Evolutionary conservation across 2,113 vertebrate genomes (phyloP).

Genomic region (Todiramphus saurophagus): DNA sequence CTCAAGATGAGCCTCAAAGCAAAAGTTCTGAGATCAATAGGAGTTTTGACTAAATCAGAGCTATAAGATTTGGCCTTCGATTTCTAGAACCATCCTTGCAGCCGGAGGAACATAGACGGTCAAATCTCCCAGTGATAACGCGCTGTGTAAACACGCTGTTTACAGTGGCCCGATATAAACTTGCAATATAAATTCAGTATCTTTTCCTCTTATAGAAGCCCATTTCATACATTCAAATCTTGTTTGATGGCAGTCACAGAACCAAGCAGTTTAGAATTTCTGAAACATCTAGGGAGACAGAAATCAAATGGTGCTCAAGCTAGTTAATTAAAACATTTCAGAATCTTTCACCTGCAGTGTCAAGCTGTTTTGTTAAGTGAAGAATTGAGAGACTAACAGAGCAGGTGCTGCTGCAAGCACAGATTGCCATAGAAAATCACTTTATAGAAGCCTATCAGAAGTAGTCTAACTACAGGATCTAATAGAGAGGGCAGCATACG

Average conservation of each 20-base stretch:
- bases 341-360: constrained; percentile 56
- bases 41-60: not conserved
- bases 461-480: constrained; percentile 38
- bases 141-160: not conserved
- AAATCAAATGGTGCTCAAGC: constrained; percentile 57
- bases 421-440: constrained; percentile 48
- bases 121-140: not conserved
- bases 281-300: constrained; percentile 24
- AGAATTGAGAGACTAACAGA: constrained; percentile 45
- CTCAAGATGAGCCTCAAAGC: not conserved
- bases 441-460: constrained; percentile 55
- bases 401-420: constrained; percentile 42
- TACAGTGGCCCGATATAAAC: not conserved
- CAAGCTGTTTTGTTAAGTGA: constrained; percentile 63
- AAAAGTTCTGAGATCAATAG: not conserved
- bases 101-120: not conserved
- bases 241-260: constrained; percentile 21
- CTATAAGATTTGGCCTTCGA: not conserved
- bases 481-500: constrained; percentile 56
- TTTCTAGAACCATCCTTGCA: not conserved
- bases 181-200: not conserved
- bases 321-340: constrained; percentile 71
- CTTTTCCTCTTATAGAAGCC: not conserved
- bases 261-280: constrained; percentile 19
- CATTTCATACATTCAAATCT: not conserved